A percentile compares a stretch with the other conserved stretches of the same genome.
These are phyloP conservation scores for Diadumene lineata DNA, from an alignment of 92 coral and sea anemone genomes.

Conservation along the genomic window DNA sequence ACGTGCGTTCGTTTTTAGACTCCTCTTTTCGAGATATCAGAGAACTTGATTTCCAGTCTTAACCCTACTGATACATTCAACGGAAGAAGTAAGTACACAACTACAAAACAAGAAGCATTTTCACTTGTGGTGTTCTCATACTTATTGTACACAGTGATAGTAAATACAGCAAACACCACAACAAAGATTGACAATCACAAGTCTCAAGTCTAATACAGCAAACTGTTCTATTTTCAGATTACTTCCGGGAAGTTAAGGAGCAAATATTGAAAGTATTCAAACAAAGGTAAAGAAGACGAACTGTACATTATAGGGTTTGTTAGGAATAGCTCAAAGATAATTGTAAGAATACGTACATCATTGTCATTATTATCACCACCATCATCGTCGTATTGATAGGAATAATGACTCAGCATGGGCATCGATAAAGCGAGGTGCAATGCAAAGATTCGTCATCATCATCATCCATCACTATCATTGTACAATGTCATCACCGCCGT, in stretches of 20 bases:
- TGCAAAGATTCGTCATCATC: not conserved
- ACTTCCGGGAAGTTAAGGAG: slow-evolving; percentile 58
- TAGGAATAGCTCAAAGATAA: too few relatives aligned
- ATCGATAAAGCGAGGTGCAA: not conserved
- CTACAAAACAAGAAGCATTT: too few relatives aligned
- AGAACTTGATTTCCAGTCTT: slow-evolving; percentile 48
- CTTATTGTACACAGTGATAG: too few relatives aligned
- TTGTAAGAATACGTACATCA: not conserved
- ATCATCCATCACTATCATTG: not conserved
- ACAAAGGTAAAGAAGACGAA: slow-evolving; percentile 61
- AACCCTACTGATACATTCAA: slow-evolving; percentile 60
- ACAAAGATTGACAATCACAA: not conserved
- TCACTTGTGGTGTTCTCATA: too few relatives aligned
- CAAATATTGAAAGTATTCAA: slow-evolving; percentile 67
- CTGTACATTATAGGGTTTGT: not conserved
- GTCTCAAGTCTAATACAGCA: not conserved
- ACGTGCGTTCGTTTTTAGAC: slow-evolving; percentile 33
- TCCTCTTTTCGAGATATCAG: slow-evolving; percentile 72
- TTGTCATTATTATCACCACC: not conserved
- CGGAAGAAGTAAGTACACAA: slow-evolving; percentile 70
- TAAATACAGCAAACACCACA: too few relatives aligned
- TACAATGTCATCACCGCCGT: not conserved
- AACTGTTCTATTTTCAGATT: slow-evolving; percentile 39
- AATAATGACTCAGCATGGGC: too few relatives aligned
- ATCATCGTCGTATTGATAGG: too few relatives aligned